Evolutionary conservation across 37 sponge, comb jelly and placozoan genomes (phyloP), one percentile per base, ranked within the genome.

Genomic region (Spongia lamella): DNA sequence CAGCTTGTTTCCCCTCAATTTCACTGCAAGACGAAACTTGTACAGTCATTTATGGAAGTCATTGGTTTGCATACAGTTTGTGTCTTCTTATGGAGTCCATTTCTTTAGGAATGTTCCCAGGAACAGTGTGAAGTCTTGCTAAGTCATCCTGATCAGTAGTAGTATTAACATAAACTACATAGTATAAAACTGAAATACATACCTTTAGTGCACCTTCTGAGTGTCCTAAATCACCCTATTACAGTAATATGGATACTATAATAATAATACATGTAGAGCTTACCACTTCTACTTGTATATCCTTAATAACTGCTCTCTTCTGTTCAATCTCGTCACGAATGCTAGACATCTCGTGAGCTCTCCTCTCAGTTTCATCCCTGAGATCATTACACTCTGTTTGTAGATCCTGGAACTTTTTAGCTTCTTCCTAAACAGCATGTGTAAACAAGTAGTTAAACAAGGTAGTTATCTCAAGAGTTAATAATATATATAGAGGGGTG

Each of bases 41-140:
- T 61, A 20, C 50, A 51, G 25, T 32, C n/a, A 2, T 34, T 30
- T 34, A 33, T n/a, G 5, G 36, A 9, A 29, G 5, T 14, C n/a
- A 34, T 61, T 33, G 19, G 65, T 21, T 7, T 38, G 31, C 65
- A 20, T 19, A 79, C 79, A 38, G 53, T 19, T 24, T 77, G n/a
- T 66, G 52, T 68, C 67, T 75, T 13, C 68, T 55, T 50, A 75
- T 6, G 17, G 68, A 20, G 14, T 81, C 88, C 22, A 81, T 77
- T 36, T 87, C 88, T 38, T 75, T 75, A 29, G 88, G 82, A n/a
- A 87, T 38, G 30, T 70, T 66, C 25, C 47, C 54, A 49, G 82
- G 83, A 3, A 51, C 67, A 70, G 61, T 37, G 14, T 62, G 39
- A 24, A 79, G 33, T 14, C 50, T 39, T 39, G 78, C 68, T 32